phyloP scores from a whole-genome alignment of 2,888 invertebrate species.

The Tigriopus californicus region DNA sequence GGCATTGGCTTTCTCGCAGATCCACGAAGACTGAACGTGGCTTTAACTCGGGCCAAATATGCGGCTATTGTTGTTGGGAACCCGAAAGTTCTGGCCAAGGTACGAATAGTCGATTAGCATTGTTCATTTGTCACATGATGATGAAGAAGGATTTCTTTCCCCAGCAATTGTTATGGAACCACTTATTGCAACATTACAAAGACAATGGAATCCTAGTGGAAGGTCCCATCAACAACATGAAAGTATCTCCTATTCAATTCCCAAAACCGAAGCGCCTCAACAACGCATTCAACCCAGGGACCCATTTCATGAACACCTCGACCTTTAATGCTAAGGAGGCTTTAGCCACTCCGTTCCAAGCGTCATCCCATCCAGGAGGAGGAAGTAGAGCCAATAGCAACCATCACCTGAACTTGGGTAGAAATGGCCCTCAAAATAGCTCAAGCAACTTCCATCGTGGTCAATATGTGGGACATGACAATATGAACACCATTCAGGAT shows the following conservation, averaged over 20 bases:
- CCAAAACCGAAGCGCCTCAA: slow-evolving; percentile 90
- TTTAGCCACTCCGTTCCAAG: slow-evolving; percentile 37
- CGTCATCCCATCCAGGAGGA: neutral
- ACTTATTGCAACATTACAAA: slow-evolving; percentile 87
- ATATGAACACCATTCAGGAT: neutral
- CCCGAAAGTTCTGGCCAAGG: slow-evolving; percentile 87
- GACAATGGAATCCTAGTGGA: slow-evolving; percentile 92
- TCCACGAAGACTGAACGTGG: slow-evolving; percentile 90
- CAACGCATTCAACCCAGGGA: slow-evolving; percentile 82
- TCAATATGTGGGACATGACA: neutral
- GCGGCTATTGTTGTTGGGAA: slow-evolving; percentile 97
- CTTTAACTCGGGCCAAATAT: slow-evolving; percentile 88
- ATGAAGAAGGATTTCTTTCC: slow-evolving; percentile 24
- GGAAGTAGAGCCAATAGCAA: neutral
- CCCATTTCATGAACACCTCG: slow-evolving; percentile 65
- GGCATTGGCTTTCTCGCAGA: slow-evolving; percentile 98
- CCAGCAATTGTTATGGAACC: slow-evolving; percentile 88
- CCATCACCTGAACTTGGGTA: neutral
- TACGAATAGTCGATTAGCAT: no score
- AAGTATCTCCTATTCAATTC: slow-evolving; percentile 88
- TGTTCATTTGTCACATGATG: no score
- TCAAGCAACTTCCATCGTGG: neutral
- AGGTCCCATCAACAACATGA: slow-evolving; percentile 88
- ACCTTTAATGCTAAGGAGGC: slow-evolving; percentile 94
- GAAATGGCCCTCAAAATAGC: neutral